Conservation (phyloP, 2,888 invertebrate genomes). For the Mesodorylaimus sp. region DNA sequence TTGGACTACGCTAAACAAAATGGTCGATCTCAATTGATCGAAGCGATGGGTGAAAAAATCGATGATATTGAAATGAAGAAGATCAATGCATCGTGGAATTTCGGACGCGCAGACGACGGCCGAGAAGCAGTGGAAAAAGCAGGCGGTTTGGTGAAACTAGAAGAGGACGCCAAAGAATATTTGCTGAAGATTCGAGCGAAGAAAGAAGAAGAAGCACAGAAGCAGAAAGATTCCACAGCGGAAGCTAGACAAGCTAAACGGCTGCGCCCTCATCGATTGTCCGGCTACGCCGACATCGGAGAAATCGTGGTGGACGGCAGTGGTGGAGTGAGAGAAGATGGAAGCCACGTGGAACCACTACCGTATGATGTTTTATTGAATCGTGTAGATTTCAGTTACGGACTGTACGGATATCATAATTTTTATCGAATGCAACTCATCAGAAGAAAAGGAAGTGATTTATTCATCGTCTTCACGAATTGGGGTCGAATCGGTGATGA, state of each 20-base stretch:
- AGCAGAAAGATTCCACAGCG: not conserved
- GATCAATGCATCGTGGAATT: too few relatives aligned
- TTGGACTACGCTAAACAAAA: not conserved
- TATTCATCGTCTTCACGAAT: conserved; percentile 38
- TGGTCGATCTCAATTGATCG: not conserved
- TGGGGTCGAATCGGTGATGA: conserved; percentile 39
- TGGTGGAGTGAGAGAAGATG: not conserved
- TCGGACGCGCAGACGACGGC: too few relatives aligned
- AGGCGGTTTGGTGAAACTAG: too few relatives aligned
- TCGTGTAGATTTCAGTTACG: conserved; percentile 35
- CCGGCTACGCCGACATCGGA: conserved; percentile 16
- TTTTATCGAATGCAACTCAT: conserved; percentile 41
- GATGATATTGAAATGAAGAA: too few relatives aligned
- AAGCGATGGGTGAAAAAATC: not conserved
- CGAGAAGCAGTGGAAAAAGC: too few relatives aligned
- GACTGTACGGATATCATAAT: conserved; percentile 37
- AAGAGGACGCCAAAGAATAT: too few relatives aligned
- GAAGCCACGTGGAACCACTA: not conserved
- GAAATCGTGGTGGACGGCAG: conserved; percentile 15
- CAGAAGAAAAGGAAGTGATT: conserved; percentile 30
- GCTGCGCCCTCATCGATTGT: conserved; percentile 16
- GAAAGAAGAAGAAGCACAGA: not conserved
- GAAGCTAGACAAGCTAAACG: not conserved
- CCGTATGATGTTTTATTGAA: conserved; percentile 36
- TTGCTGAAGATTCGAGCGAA: not conserved